Conservation (phyloP, 2,797 vertebrate species). For the Dipus sagitta region DNA sequence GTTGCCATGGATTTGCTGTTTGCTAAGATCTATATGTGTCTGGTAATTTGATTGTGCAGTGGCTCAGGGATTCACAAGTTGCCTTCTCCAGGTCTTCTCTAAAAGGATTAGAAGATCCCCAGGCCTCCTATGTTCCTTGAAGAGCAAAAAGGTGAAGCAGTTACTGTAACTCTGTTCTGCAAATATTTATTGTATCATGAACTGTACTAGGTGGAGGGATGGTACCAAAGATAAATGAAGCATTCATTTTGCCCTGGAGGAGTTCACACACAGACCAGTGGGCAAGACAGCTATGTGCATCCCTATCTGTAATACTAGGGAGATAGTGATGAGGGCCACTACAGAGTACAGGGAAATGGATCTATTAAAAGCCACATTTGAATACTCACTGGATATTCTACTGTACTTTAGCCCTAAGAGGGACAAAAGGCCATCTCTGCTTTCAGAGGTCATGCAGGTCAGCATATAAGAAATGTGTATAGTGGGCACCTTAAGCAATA, state of each 20-base stretch:
- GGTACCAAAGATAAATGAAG: constrained; percentile 46
- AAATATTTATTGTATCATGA: constrained; percentile 62
- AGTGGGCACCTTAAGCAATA: not conserved
- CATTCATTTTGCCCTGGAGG: not conserved
- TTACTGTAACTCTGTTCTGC: constrained; percentile 41
- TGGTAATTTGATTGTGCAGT: constrained; percentile 73
- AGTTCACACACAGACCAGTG: constrained; percentile 27
- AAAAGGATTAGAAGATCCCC: constrained; percentile 58
- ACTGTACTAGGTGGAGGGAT: not conserved
- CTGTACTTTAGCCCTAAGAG: not conserved
- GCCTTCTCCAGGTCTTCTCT: constrained; percentile 64
- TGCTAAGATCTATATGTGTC: constrained; percentile 71
- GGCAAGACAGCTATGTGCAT: not conserved
- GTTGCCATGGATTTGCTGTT: constrained; percentile 78
- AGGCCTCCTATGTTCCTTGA: constrained; percentile 44
- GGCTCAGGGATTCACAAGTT: constrained; percentile 64
- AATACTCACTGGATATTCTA: not conserved
- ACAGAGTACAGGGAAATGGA: not conserved
- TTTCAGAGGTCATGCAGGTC: constrained; percentile 34
- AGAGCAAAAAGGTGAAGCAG: constrained; percentile 31
- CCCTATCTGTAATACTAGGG: not conserved
- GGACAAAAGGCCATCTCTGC: constrained; percentile 20
- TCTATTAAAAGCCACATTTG: constrained; percentile 39
- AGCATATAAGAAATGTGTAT: not conserved
- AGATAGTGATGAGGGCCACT: not conserved